Percentiles rank a stretch among this genome's conserved stretches.
Conservation (phyloP, 1,140 invertebrate genomes). For the Panonychus citri region DNA sequence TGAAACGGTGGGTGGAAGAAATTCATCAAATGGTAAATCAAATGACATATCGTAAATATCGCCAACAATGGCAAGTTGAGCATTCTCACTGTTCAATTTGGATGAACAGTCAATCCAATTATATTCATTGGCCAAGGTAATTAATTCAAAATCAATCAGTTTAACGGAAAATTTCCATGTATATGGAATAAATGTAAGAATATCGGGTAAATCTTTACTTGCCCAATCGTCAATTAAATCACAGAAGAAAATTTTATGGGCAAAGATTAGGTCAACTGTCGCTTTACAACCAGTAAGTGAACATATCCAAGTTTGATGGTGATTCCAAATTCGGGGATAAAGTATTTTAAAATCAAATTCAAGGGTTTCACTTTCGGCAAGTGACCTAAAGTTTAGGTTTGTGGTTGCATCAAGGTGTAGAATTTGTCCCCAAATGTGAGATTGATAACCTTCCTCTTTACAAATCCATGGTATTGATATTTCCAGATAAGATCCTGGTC, state of each 20-base stretch:
- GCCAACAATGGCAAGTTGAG: slow-evolving; percentile 68
- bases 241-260: slow-evolving; percentile 83
- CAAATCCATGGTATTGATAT: slow-evolving; percentile 84
- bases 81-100: slow-evolving; percentile 23
- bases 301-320: slow-evolving; percentile 73
- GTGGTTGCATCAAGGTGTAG: slow-evolving; percentile 80
- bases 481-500: slow-evolving; percentile 77
- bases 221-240: slow-evolving; percentile 92
- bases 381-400: slow-evolving; percentile 60
- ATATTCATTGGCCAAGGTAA: slow-evolving; percentile 81
- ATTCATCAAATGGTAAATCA: slow-evolving; percentile 72
- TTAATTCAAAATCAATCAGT: slow-evolving; percentile 82
- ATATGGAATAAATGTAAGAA: slow-evolving; percentile 85
- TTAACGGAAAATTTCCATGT: slow-evolving; percentile 78
- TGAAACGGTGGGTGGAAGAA: slow-evolving; percentile 58
- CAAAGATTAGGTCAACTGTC: slow-evolving; percentile 67
- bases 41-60: slow-evolving; percentile 78
- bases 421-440: slow-evolving; percentile 72
- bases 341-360: slow-evolving; percentile 66
- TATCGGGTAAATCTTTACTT: slow-evolving; percentile 61
- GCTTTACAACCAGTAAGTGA: slow-evolving; percentile 80
- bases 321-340: slow-evolving; percentile 81
- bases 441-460: slow-evolving; percentile 55
- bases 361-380: slow-evolving; percentile 77
- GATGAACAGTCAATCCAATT: slow-evolving; percentile 98